A percentile compares a stretch with the other conserved stretches of the same genome.
Evolutionary conservation across 2,888 invertebrate genomes (phyloP).

Genomic region (Dryobotodes eremita): DNA sequence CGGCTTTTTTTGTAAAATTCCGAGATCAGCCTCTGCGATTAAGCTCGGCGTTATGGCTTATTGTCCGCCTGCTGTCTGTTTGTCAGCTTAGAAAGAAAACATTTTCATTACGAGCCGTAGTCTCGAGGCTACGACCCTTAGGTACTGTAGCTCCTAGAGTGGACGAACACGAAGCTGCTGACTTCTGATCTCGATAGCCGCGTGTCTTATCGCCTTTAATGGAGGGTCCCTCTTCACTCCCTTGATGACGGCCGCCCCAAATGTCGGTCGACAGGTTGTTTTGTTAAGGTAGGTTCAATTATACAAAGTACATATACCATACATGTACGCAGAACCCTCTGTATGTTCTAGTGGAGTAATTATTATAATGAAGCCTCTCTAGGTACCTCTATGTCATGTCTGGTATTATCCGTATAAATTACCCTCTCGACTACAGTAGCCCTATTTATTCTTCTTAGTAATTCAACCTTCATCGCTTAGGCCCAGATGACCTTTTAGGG

Average conservation of each 20-base stretch:
- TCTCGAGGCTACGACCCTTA: slow-evolving; percentile 3
- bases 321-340: slow-evolving; percentile 19
- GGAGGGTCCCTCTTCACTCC: slow-evolving; percentile 69
- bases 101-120: slow-evolving; percentile 51
- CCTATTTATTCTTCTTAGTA: slow-evolving; percentile 51
- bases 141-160: slow-evolving; percentile 21
- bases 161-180: slow-evolving; percentile 47
- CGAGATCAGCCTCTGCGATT: slow-evolving; percentile 55
- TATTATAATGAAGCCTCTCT: slow-evolving; percentile 54
- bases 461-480: slow-evolving; percentile 36
- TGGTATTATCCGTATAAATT: slow-evolving; percentile 47
- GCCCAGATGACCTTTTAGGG: slow-evolving; percentile 41
- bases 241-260: slow-evolving; percentile 44
- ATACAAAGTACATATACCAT: slow-evolving; percentile 30
- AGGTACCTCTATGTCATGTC: slow-evolving; percentile 28
- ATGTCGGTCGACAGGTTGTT: slow-evolving; percentile 56
- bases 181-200: slow-evolving; percentile 69
- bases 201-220: slow-evolving; percentile 79
- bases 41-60: slow-evolving; percentile 30
- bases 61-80: slow-evolving; percentile 48
- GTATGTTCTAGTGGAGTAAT: slow-evolving; percentile 38
- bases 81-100: slow-evolving; percentile 54
- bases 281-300: slow-evolving; percentile 67
- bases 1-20: slow-evolving; percentile 45
- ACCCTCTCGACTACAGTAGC: slow-evolving; percentile 24